Base-by-base conservation (phyloP, 2,888 invertebrate species). In the Mythimna vitellina region DNA sequence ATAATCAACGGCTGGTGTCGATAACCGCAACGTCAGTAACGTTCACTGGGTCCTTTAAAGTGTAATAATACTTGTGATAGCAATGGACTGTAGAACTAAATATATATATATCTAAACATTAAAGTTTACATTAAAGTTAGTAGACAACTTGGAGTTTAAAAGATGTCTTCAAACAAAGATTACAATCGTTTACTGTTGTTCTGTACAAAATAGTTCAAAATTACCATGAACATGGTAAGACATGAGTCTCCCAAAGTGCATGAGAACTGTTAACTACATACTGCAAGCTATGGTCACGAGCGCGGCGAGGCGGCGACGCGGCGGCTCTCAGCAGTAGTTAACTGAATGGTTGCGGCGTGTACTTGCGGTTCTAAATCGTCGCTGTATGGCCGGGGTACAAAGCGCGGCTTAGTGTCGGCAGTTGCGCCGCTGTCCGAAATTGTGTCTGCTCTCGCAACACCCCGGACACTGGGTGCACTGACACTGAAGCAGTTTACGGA, bases 381-480 rank as follows among this genome's bases (percentile, higher is more conserved):
- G 42, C 9, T 20, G 74, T 54, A 12, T n/a, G 25, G 74, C 3
- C n/a, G 10, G 56, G 12, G 25, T 32, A 54, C 62, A 46, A 17
- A 71, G 32, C 25, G n/a, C 42, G 22, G 22, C 35, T 72, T 46
- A 62, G 46, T 46, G 35, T n/a, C 53, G 35, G n/a, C 22, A 54
- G 75, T 63, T 3, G 25, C 32, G 10, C 35, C 46, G 22, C 14
- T 35, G 29, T n/a, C 32, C 29, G 54, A 32, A 22, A 17, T 25
- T 17, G 68, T 63, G 63, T 32, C 51, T 35, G 29, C 42, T 29
- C 35, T n/a, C 42, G 22, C 5, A 38, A 25, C 42, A 17, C 63
- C 7, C 17, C 29, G 62, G 20, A 35, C 25, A 12, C 14, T 38
- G 35, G 32, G 17, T 1, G n/a, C 68, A 17, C 0, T 22, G 20